phyloP scores from a whole-genome alignment of 1,140 invertebrate genomes.

The Nomia melanderi region DNA sequence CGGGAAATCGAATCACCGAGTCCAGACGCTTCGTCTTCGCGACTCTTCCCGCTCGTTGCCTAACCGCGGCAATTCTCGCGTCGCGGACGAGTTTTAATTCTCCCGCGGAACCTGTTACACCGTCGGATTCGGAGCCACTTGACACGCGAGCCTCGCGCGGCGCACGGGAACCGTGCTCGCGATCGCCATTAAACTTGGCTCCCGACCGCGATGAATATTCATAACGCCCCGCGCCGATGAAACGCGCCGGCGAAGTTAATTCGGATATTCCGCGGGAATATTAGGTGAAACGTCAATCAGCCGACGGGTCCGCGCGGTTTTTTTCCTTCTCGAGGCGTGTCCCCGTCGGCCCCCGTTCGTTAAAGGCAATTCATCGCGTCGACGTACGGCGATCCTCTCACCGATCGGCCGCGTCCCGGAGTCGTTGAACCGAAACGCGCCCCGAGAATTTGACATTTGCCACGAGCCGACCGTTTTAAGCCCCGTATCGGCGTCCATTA shows the following conservation, averaged over 20 bases:
- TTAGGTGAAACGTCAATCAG: neutral
- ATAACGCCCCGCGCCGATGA: neutral
- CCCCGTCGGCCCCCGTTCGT: too few relatives aligned
- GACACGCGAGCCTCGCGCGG: neutral
- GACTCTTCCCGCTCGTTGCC: neutral
- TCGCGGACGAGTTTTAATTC: conserved; percentile 13
- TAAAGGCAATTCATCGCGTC: neutral
- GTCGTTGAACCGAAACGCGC: neutral
- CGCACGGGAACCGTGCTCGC: conserved; percentile 2
- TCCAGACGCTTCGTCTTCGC: neutral
- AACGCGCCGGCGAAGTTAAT: neutral
- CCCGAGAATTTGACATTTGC: conserved; percentile 17
- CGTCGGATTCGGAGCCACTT: neutral
- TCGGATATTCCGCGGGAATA: neutral
- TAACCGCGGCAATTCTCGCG: neutral
- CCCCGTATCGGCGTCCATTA: neutral
- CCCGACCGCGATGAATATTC: conserved; percentile 16
- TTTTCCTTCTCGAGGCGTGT: too few relatives aligned
- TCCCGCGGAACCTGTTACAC: conserved; percentile 10
- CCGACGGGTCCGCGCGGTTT: too few relatives aligned
- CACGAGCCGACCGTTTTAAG: neutral
- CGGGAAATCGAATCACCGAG: too few relatives aligned
- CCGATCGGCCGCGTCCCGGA: neutral
- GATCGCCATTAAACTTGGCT: conserved; percentile 3
- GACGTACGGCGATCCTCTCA: neutral